Percentiles rank a stretch among this genome's conserved stretches.
Conservation (phyloP, 1,140 invertebrate species). For the Drosophila bifasciata region DNA sequence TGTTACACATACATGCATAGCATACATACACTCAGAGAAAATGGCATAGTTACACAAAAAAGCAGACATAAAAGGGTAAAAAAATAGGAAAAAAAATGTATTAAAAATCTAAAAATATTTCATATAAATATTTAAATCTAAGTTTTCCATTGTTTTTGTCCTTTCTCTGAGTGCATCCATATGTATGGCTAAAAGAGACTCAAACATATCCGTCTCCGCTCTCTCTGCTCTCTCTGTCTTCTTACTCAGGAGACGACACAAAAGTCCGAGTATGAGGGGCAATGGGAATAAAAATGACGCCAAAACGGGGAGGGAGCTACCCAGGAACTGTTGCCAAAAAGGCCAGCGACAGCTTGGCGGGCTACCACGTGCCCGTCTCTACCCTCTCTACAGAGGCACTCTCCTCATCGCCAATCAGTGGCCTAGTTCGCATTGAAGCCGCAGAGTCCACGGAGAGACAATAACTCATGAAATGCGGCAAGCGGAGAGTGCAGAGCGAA, state of each 20-base stretch:
- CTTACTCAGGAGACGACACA: constrained; percentile 15
- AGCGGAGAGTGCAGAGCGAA: not conserved
- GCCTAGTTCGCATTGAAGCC: constrained; percentile 72
- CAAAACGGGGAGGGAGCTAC: constrained; percentile 12
- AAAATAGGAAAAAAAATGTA: too few species aligned
- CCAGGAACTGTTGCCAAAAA: constrained; percentile 33
- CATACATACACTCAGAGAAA: constrained; percentile 14
- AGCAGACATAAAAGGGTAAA: too few species aligned
- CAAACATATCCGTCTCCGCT: constrained; percentile 48
- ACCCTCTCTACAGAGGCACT: not conserved
- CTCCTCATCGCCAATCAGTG: constrained; percentile 26
- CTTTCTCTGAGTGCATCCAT: too few species aligned
- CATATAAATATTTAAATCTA: too few species aligned
- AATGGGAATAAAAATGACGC: constrained; percentile 22
- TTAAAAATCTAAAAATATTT: too few species aligned
- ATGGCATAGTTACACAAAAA: not conserved
- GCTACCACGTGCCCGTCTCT: not conserved
- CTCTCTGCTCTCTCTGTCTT: not conserved
- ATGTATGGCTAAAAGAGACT: not conserved
- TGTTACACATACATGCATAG: not conserved
- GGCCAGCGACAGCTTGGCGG: constrained; percentile 40
- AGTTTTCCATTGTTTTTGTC: too few species aligned
- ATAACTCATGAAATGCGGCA: constrained; percentile 61
- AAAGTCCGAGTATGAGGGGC: constrained; percentile 36
- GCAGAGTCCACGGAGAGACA: constrained; percentile 65